Percentiles rank a stretch among this genome's conserved stretches.
Evolutionary conservation across 2,888 invertebrate genomes (phyloP).

Genomic region (Cheilosia soror): DNA sequence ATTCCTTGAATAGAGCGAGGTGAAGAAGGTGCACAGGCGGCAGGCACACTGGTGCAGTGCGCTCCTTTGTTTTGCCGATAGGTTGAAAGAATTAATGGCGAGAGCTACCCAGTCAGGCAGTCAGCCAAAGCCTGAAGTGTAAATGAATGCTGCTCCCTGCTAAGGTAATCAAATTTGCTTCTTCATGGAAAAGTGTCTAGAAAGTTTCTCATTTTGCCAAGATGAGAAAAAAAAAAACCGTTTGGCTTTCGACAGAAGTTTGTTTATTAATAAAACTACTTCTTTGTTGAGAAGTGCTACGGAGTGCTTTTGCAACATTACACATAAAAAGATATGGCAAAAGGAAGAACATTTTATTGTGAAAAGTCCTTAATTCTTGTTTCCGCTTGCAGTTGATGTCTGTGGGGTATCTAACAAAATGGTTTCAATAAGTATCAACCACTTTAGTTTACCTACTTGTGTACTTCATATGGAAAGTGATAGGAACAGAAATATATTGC

Average conservation of each 20-base stretch:
- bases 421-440: no score
- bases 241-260: conserved; percentile 49
- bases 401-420: no score
- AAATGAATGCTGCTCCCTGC: conserved; percentile 40
- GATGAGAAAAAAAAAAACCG: background rate
- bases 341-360: no score
- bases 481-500: no score
- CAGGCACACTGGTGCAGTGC: conserved; percentile 4
- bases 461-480: no score
- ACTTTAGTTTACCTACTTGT: no score
- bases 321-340: conserved; percentile 14
- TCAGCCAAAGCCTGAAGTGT: conserved; percentile 46
- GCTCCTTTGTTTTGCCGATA: conserved; percentile 30
- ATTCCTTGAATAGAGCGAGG: conserved; percentile 10
- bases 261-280: conserved; percentile 57
- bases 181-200: conserved; percentile 20
- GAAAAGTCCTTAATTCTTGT: conserved; percentile 18
- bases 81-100: background rate
- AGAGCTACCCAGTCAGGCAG: conserved; percentile 14
- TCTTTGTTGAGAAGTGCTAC: conserved; percentile 29
- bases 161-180: conserved; percentile 40
- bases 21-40: background rate
- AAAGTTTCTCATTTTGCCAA: conserved; percentile 31
- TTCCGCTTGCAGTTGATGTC: no score
- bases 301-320: conserved; percentile 48